Conservation (phyloP, 2,113 vertebrate genomes). For the Plecotus auritus region DNA sequence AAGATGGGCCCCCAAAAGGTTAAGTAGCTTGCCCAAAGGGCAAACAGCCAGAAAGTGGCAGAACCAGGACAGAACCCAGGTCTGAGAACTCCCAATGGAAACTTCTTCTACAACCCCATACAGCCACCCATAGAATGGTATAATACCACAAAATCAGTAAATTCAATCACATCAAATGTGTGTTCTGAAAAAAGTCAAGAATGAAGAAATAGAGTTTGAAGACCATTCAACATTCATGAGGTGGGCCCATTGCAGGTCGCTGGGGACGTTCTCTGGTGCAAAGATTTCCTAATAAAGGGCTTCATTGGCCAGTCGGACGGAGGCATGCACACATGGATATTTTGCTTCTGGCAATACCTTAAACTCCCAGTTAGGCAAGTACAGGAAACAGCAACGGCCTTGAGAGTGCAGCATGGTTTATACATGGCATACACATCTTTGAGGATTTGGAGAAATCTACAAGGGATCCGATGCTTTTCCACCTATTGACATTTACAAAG, state of each 20-base stretch:
- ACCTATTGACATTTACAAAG: constrained; percentile 93
- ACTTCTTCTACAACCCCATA: neutral
- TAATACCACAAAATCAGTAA: neutral
- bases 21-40: neutral
- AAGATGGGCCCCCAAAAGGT: neutral
- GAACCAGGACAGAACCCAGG: constrained; percentile 26
- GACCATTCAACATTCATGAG: constrained; percentile 80
- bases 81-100: neutral
- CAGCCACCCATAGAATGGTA: neutral
- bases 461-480: constrained; percentile 85
- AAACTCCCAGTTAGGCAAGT: constrained; percentile 84
- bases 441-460: constrained; percentile 86
- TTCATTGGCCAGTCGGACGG: constrained; percentile 79
- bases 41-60: neutral
- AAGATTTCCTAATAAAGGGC: constrained; percentile 79
- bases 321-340: constrained; percentile 80
- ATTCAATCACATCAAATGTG: constrained; percentile 41
- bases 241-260: constrained; percentile 63
- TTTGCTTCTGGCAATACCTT: constrained; percentile 87
- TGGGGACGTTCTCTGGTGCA: constrained; percentile 66
- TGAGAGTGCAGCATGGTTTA: constrained; percentile 80
- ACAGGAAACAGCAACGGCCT: constrained; percentile 83
- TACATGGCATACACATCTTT: constrained; percentile 83
- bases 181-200: constrained; percentile 67
- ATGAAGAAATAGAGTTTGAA: constrained; percentile 78